A percentile compares a stretch with the other conserved stretches of the same genome.
Conservation (phyloP, 2,888 invertebrate genomes). For the Polia nebulosa region DNA sequence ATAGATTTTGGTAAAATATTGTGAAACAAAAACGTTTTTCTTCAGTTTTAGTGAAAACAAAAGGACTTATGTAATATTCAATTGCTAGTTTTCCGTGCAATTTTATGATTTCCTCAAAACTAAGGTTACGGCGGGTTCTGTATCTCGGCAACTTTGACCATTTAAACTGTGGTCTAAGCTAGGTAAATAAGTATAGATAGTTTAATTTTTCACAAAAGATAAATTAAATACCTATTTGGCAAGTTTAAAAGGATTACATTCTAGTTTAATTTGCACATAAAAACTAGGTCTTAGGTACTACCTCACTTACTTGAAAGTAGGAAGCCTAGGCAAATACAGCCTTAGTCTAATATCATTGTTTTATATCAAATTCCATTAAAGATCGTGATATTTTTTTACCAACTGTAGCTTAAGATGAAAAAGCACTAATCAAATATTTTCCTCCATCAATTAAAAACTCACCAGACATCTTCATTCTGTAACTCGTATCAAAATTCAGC, state of each 20-base stretch:
- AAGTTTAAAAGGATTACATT: not conserved
- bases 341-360: not conserved
- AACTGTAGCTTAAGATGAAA: not conserved
- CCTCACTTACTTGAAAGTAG: too few species aligned
- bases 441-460: constrained; percentile 65
- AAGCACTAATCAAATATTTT: not conserved
- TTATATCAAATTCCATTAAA: not conserved
- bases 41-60: constrained; percentile 1
- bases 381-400: too few species aligned
- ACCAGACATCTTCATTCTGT: constrained; percentile 89
- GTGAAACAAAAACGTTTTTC: not conserved
- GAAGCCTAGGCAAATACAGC: not conserved
- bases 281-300: not conserved
- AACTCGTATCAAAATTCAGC: constrained; percentile 77
- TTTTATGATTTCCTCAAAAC: too few species aligned
- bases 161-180: not conserved
- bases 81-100: not conserved
- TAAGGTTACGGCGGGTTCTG: not conserved
- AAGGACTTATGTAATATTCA: not conserved
- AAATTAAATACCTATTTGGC: too few species aligned
- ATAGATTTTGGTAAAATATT: not conserved
- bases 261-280: not conserved
- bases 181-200: too few species aligned
- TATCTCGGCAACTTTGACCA: not conserved
- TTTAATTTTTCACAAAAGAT: not conserved